Evolutionary conservation across 2,797 vertebrate genomes (phyloP), one percentile per base, ranked within the genome.

Genomic region (Limnodromus scolopaceus): DNA sequence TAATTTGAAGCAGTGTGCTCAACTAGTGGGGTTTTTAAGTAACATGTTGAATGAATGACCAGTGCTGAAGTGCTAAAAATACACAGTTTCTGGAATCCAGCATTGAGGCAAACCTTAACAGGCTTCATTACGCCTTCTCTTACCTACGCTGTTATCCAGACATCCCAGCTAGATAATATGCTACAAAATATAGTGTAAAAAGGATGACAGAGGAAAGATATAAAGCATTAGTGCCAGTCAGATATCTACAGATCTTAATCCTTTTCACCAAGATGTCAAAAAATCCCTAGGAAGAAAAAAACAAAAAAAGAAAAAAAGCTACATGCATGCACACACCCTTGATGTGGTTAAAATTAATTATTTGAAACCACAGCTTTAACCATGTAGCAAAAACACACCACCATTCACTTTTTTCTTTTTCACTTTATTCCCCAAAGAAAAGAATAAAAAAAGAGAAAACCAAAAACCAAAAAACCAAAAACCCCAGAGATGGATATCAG

Each of bases 161-260:
- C 34, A 89, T 13, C 69, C 49, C 84, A 84, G 77, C 71, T 64
- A 57, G 54, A 63, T 74, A 69, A 71, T 45, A 45, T 46, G 16
- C 66, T 74, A 84, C 69, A 88, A 77, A 92, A 84, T 9, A 14
- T 5, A 51, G 16, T 6, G 34, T 55, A 13, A 55, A 92, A 92
- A 87, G 22, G 41, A 64, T 61, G 34, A 43, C 38, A 79, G 36
- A 61, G 11, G 63, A 38, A 65, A 68, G 84, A 90, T 32, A 76
- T 6, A 63, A 79, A 78, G 80, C 9, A 16, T 80, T 74, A 84
- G 16, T 80, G 69, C 58, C 75, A 83, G 57, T 38, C 63, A 77
- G 66, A 4, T 90, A 93, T 53, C 75, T 79, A 43, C 45, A 92
- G 48, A 96, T 96, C 75, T 89, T 75, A 94, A 92, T 95, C 88